Percentiles rank a stretch among this genome's conserved stretches.
Evolutionary conservation across 2,797 vertebrate species (phyloP).

Genomic region (Anomalospiza imberbis): DNA sequence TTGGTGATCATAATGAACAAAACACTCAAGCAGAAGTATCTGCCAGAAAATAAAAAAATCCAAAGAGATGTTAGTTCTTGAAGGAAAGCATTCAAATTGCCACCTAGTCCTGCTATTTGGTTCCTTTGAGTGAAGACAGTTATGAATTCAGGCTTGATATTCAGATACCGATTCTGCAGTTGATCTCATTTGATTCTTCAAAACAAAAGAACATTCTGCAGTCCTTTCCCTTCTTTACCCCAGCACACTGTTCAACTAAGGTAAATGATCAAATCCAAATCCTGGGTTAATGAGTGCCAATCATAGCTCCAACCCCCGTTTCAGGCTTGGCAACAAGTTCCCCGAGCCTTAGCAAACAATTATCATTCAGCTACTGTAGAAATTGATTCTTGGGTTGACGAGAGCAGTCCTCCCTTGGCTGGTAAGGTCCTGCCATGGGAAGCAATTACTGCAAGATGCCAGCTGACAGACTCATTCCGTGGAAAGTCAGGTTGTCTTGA

Average conservation of each 20-base stretch:
- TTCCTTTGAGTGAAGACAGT: slow-evolving; percentile 8
- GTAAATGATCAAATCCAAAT: slow-evolving; percentile 70
- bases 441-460: slow-evolving; percentile 97
- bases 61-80: not conserved
- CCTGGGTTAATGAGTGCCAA: slow-evolving; percentile 90
- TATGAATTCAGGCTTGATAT: slow-evolving; percentile 43
- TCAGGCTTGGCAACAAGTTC: slow-evolving; percentile 87
- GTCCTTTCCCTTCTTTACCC: slow-evolving; percentile 6
- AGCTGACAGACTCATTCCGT: slow-evolving; percentile 95
- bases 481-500: slow-evolving; percentile 87
- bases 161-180: slow-evolving; percentile 7
- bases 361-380: slow-evolving; percentile 85
- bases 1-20: not conserved
- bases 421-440: slow-evolving; percentile 95
- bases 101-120: not conserved
- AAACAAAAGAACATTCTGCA: slow-evolving; percentile 61
- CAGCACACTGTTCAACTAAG: slow-evolving; percentile 31
- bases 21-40: not conserved
- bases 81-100: slow-evolving; percentile 26
- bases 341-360: slow-evolving; percentile 87
- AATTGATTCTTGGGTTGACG: slow-evolving; percentile 88
- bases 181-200: slow-evolving; percentile 58
- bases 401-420: slow-evolving; percentile 80
- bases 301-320: slow-evolving; percentile 80
- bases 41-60: not conserved